Evolutionary conservation across 2,888 invertebrate genomes (phyloP).

Genomic region (Alloscopus bannaensis): DNA sequence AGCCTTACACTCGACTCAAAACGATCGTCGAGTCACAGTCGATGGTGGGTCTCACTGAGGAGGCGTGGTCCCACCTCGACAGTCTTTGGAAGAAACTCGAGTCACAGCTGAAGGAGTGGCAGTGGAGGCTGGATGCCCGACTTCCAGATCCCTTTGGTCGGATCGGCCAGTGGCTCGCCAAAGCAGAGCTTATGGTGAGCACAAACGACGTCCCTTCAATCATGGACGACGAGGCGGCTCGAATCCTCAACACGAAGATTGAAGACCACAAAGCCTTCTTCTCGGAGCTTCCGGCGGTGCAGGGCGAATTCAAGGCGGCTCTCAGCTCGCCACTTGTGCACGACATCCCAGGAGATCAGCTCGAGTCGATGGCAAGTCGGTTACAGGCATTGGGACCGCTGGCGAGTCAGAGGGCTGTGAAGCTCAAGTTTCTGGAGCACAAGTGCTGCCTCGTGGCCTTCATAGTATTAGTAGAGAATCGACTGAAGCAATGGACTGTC

Average conservation of each 20-base stretch:
- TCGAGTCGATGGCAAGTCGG: conserved; percentile 88
- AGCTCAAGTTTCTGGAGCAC: conserved; percentile 92
- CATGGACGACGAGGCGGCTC: conserved; percentile 92
- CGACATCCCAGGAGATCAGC: conserved; percentile 86
- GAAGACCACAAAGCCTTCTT: conserved; percentile 95
- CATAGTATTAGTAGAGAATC: conserved; percentile 91
- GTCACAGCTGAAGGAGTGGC: conserved; percentile 85
- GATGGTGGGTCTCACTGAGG: conserved; percentile 87
- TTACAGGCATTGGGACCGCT: conserved; percentile 84
- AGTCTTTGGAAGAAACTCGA: conserved; percentile 89
- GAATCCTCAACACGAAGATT: conserved; percentile 89
- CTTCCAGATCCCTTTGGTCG: conserved; percentile 90
- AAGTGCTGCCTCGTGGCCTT: conserved; percentile 95
- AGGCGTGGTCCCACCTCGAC: conserved; percentile 90
- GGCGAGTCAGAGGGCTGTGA: conserved; percentile 88
- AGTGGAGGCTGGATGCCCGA: conserved; percentile 90
- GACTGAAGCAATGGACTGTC: conserved; percentile 90
- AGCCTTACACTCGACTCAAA: conserved; percentile 85
- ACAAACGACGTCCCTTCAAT: conserved; percentile 81
- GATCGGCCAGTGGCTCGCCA: conserved; percentile 92
- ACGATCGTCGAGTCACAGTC: conserved; percentile 88
- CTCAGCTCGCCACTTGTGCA: conserved; percentile 82
- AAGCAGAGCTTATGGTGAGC: conserved; percentile 87
- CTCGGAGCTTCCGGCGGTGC: conserved; percentile 85
- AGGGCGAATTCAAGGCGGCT: conserved; percentile 86